These are phyloP conservation scores for Coracopsis vasa DNA, from an alignment of 2,113 vertebrate genomes.

Conservation along the genomic window DNA sequence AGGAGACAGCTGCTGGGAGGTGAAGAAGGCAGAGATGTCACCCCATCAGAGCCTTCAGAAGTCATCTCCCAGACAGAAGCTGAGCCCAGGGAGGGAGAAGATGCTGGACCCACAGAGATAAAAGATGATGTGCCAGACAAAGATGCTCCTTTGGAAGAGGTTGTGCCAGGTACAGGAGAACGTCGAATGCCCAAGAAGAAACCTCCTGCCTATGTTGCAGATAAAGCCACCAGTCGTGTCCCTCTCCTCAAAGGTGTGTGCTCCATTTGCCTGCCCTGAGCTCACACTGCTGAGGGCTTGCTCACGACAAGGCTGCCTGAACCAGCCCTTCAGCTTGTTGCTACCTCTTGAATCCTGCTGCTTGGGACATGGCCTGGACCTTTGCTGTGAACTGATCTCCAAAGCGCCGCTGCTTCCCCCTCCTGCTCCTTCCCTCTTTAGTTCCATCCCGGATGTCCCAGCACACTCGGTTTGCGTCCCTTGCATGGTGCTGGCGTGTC, in stretches of 20 bases:
- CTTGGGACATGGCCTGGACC: constrained; percentile 26
- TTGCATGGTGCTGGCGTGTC: constrained; percentile 65
- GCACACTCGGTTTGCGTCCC: neutral
- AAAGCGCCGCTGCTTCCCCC: neutral
- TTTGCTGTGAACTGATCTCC: neutral
- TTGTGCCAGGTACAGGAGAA: neutral
- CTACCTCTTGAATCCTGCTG: constrained; percentile 5
- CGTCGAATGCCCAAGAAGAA: neutral
- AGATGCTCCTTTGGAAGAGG: neutral
- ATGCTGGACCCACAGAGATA: neutral
- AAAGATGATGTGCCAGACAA: neutral
- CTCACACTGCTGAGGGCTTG: neutral
- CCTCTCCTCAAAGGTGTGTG: constrained; percentile 80
- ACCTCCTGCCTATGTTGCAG: neutral
- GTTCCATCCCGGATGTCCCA: neutral
- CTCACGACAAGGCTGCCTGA: constrained; percentile 4
- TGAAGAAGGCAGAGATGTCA: neutral
- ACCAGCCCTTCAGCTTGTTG: constrained; percentile 33
- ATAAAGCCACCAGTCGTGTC: constrained; percentile 59
- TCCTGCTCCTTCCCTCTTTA: neutral
- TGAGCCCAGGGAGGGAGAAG: constrained; percentile 12
- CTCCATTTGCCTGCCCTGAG: neutral
- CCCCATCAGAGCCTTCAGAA: neutral
- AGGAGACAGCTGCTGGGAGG: neutral
- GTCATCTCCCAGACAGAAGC: constrained; percentile 34